A percentile compares a stretch with the other conserved stretches of the same genome.
Conservation (phyloP, 2,888 invertebrate genomes). For the Chelonus formosanus region DNA sequence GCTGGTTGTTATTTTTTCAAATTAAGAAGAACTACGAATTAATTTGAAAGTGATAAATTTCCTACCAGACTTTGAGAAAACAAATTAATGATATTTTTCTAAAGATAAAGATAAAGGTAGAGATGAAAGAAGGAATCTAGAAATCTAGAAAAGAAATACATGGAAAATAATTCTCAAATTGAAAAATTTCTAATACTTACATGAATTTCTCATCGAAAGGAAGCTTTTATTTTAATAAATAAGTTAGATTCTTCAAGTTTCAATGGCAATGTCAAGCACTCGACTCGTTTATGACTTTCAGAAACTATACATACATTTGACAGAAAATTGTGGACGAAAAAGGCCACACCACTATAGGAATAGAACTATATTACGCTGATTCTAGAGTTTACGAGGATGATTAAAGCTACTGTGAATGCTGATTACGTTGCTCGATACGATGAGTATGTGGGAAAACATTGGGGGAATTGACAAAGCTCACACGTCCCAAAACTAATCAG, state of each 20-base stretch:
- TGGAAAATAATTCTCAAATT: too few relatives aligned
- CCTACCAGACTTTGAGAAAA: too few relatives aligned
- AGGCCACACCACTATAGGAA: too few relatives aligned
- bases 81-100: too few relatives aligned
- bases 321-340: too few relatives aligned
- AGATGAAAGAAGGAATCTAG: too few relatives aligned
- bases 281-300: slow-evolving; percentile 15
- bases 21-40: too few relatives aligned
- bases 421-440: slow-evolving; percentile 12
- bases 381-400: slow-evolving; percentile 8
- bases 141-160: too few relatives aligned
- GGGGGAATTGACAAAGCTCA: slow-evolving; percentile 1
- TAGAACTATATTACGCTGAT: background rate
- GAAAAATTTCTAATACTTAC: background rate
- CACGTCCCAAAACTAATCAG: slow-evolving; percentile 8
- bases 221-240: slow-evolving; percentile 13
- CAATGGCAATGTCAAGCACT: slow-evolving; percentile 14
- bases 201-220: slow-evolving; percentile 6
- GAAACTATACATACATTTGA: background rate
- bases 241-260: background rate
- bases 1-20: too few relatives aligned
- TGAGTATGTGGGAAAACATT: background rate
- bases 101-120: too few relatives aligned
- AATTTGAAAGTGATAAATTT: too few relatives aligned
- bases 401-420: slow-evolving; percentile 10